These are phyloP conservation scores for Myotis yumanensis DNA, from an alignment of 2,113 vertebrate genomes.

Conservation along the genomic window DNA sequence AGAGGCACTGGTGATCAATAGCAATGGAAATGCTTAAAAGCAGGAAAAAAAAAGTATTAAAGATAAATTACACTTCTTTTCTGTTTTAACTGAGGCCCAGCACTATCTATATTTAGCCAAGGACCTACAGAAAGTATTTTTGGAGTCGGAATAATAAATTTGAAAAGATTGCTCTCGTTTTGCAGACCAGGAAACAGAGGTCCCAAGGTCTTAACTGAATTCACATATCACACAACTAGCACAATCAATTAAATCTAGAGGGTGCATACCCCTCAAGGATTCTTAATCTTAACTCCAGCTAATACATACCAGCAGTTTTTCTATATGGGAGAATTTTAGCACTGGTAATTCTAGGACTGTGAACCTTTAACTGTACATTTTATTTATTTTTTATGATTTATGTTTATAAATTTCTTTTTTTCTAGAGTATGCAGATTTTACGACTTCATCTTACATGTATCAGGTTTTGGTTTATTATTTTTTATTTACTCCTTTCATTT, in stretches of 20 bases:
- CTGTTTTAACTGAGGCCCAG: not conserved
- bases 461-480: slow-evolving; percentile 83
- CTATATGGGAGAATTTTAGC: not conserved
- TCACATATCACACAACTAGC: not conserved
- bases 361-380: not conserved
- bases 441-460: slow-evolving; percentile 86
- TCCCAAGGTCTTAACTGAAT: not conserved
- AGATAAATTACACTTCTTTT: not conserved
- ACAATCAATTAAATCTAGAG: not conserved
- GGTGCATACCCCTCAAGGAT: not conserved
- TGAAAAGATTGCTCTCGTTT: not conserved
- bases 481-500: slow-evolving; percentile 55
- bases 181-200: not conserved
- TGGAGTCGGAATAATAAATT: not conserved
- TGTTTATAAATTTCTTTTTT: slow-evolving; percentile 71
- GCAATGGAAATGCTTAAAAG: not conserved
- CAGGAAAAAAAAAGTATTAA: not conserved
- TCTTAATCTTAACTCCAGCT: not conserved
- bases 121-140: not conserved
- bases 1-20: not conserved
- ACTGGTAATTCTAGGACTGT: not conserved
- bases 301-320: not conserved
- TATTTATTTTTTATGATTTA: slow-evolving; percentile 1
- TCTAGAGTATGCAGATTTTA: slow-evolving; percentile 87
- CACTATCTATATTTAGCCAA: not conserved